Conservation (phyloP, 2,888 invertebrate species). For the Alentia gelatinosa region DNA sequence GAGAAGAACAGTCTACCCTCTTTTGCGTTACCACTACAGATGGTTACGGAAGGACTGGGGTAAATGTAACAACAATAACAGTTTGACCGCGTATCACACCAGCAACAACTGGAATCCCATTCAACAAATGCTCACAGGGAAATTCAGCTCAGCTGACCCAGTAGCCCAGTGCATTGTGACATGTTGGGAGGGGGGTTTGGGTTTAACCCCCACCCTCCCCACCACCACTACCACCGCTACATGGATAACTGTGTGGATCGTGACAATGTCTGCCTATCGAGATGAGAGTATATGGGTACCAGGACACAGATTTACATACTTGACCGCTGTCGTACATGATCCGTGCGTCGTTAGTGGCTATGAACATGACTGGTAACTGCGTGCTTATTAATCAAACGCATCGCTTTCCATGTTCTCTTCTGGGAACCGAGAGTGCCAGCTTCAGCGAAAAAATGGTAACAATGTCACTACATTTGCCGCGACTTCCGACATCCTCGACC, state of each 20-base stretch:
- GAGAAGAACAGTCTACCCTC: too few relatives aligned
- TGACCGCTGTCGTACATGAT: constrained; percentile 1
- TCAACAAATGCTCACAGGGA: too few relatives aligned
- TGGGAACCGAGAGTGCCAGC: not conserved
- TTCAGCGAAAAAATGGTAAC: not conserved
- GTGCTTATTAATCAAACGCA: too few relatives aligned
- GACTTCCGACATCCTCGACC: not conserved
- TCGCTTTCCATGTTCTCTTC: constrained; percentile 2
- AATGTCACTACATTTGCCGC: not conserved
- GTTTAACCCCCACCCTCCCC: not conserved
- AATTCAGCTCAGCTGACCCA: not conserved
- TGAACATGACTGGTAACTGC: too few relatives aligned
- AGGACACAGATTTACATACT: not conserved
- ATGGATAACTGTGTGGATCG: not conserved
- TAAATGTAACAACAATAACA: not conserved
- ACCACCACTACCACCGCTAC: too few relatives aligned
- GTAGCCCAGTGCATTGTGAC: too few relatives aligned
- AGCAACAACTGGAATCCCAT: not conserved
- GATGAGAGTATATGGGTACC: too few relatives aligned
- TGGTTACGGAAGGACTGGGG: too few relatives aligned
- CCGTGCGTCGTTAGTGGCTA: not conserved
- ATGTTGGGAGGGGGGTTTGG: not conserved
- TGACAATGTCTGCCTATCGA: too few relatives aligned
- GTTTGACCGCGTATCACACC: not conserved
- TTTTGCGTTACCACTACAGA: too few relatives aligned